Evolutionary conservation across 2,113 vertebrate genomes (phyloP).

Genomic region (Telmatochromis bifrenatus): DNA sequence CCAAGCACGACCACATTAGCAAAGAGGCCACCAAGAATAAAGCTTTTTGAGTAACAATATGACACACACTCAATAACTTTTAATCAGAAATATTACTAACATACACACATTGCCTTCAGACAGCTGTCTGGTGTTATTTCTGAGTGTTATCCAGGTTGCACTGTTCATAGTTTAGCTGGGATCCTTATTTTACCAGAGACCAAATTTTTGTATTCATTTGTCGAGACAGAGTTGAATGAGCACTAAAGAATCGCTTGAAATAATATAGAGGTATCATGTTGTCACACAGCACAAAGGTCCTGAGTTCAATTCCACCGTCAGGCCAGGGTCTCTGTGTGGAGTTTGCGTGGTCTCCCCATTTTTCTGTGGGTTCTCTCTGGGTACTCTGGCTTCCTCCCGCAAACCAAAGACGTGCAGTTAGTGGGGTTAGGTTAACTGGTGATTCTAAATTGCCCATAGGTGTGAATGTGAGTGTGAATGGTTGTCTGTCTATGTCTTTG

Average conservation of each 20-base stretch:
- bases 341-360: not conserved
- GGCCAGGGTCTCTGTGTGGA: not conserved
- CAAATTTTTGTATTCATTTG: not conserved
- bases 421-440: not conserved
- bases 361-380: rapidly evolving
- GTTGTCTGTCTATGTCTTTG: not conserved
- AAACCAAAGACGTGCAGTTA: rapidly evolving
- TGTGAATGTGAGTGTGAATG: not conserved
- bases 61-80: not conserved
- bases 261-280: not conserved
- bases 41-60: not conserved
- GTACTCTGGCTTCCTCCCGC: rapidly evolving
- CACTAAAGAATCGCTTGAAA: not conserved
- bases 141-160: not conserved
- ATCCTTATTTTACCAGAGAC: not conserved
- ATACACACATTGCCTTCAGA: not conserved
- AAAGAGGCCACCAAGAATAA: not conserved
- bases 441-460: not conserved
- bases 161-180: not conserved
- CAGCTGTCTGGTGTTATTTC: not conserved
- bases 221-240: not conserved
- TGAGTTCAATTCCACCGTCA: not conserved
- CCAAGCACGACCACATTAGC: not conserved
- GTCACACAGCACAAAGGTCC: not conserved
- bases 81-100: not conserved